Percentiles rank a stretch among this genome's conserved stretches.
These are phyloP conservation scores for Megalurothrips usitatus DNA, from an alignment of 2,888 invertebrate species.

Conservation along the genomic window DNA sequence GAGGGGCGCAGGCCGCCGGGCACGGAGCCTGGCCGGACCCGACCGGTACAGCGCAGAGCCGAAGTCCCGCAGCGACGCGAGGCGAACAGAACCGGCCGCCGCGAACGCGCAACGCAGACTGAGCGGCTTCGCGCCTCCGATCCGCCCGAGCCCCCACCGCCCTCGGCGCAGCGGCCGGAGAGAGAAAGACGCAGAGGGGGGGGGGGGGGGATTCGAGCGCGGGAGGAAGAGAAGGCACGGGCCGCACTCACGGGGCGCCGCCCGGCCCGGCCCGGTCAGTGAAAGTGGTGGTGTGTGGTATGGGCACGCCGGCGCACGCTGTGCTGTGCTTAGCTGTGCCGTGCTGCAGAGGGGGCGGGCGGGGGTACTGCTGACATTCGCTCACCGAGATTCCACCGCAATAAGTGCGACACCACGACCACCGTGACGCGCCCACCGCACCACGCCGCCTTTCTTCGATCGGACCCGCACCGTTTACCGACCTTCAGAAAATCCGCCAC, in stretches of 20 bases:
- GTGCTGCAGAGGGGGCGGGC: neutral
- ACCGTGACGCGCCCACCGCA: neutral
- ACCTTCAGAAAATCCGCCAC: slow-evolving; percentile 25
- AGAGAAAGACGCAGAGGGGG: neutral
- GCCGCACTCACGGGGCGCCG: no score
- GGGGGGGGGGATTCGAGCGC: neutral
- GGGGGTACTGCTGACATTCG: neutral
- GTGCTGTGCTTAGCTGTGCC: neutral
- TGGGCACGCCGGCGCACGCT: neutral
- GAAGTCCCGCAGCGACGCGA: neutral
- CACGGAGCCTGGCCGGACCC: neutral
- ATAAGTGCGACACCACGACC: neutral
- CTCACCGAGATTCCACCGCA: slow-evolving; percentile 8
- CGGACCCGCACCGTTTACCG: slow-evolving; percentile 7
- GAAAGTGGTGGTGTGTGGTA: slow-evolving; percentile 16
- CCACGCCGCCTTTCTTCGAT: neutral
- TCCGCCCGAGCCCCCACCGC: neutral
- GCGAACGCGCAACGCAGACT: neutral
- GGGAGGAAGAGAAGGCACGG: no score
- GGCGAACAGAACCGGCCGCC: slow-evolving; percentile 3
- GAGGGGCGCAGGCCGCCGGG: neutral
- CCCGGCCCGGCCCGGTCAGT: neutral
- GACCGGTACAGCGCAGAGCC: neutral
- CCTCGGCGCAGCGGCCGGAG: slow-evolving; percentile 4
- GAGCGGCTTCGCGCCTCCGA: slow-evolving; percentile 1